Base-by-base conservation (phyloP, 2,113 vertebrate genomes). In the Melanocharis versteri region DNA sequence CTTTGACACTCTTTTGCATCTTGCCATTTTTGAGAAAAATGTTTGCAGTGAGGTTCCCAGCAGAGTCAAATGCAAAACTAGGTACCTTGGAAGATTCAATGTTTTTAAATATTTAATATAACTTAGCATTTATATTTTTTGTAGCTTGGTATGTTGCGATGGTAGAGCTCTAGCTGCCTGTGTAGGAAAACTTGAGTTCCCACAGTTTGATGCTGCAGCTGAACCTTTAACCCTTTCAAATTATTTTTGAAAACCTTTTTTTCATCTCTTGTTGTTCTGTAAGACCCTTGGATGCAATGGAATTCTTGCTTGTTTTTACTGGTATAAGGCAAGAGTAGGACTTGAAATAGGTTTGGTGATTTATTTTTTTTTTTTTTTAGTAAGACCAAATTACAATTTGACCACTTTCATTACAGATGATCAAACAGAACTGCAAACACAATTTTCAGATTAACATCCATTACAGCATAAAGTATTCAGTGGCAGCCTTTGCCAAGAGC, bases 381-480 rank as follows among this genome's bases (percentile, higher is more conserved):
- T 70, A 58, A 93, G 47, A 83, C 54, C 44, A 89, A 94, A 92
- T 95, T 94, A 86, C 54, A 66, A 37, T 93, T 95, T 92, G 95
- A 90, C 91, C 64, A 56, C 35, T 95, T 95, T 93, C 76, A 96
- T 96, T 97, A 84, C 5, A 90, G 80, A 92, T 83, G 94, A 95
- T 97, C 95, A 95, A 95, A 96, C 86, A 95, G 83, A 95, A 70
- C 88, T 75, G 86, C 72, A 92, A 95, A 94, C 72, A 75, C 86
- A 96, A 92, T 96, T 97, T 97, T 87, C 94, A 95, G 95, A 95
- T 96, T 96, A 97, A 89, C 90, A 93, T 94, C 94, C 76, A 93
- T 95, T 97, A 95, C 47, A 87, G 71, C 76, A 70, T 83, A 86
- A 90, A 93, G 89, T 89, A 97, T 97, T 90, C 90, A 90, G 80